Percentiles rank a stretch among this genome's conserved stretches.
Evolutionary conservation across 2,888 invertebrate genomes (phyloP).

Genomic region (Heliconius sara): DNA sequence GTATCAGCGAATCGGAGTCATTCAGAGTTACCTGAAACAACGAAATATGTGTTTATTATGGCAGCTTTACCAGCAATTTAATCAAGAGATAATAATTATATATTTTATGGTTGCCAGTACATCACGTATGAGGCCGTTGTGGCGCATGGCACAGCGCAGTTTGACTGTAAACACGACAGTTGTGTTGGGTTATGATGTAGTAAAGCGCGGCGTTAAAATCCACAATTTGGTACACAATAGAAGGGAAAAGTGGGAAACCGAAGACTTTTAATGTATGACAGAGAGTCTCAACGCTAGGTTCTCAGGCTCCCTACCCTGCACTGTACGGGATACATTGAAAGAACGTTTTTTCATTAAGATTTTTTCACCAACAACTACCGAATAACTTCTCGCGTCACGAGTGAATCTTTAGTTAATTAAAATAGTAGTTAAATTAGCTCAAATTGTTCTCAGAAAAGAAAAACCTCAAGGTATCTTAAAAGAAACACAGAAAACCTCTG

Average conservation of each 20-base stretch:
- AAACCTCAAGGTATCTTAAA: not conserved
- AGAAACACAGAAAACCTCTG: not conserved
- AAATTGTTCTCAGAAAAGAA: not conserved
- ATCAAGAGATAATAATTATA: not conserved
- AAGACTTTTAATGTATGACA: too few relatives aligned
- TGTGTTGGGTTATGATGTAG: not conserved
- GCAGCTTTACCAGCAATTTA: not conserved
- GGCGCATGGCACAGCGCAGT: not conserved
- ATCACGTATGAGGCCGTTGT: not conserved
- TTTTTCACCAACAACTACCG: not conserved
- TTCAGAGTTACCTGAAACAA: slow-evolving; percentile 25
- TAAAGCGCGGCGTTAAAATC: too few relatives aligned
- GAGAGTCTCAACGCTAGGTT: too few relatives aligned
- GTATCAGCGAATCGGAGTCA: slow-evolving; percentile 13
- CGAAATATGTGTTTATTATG: not conserved
- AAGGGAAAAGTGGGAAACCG: too few relatives aligned
- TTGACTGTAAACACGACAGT: not conserved
- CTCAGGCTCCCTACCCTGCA: too few relatives aligned
- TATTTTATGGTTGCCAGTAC: too few relatives aligned
- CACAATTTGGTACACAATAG: too few relatives aligned
- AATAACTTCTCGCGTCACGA: not conserved
- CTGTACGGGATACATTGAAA: too few relatives aligned
- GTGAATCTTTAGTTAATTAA: slow-evolving; percentile 13
- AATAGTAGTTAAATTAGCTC: not conserved
- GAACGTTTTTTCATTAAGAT: not conserved